Base-by-base conservation (phyloP, 2,888 invertebrate genomes). In the Phengaris alcon region DNA sequence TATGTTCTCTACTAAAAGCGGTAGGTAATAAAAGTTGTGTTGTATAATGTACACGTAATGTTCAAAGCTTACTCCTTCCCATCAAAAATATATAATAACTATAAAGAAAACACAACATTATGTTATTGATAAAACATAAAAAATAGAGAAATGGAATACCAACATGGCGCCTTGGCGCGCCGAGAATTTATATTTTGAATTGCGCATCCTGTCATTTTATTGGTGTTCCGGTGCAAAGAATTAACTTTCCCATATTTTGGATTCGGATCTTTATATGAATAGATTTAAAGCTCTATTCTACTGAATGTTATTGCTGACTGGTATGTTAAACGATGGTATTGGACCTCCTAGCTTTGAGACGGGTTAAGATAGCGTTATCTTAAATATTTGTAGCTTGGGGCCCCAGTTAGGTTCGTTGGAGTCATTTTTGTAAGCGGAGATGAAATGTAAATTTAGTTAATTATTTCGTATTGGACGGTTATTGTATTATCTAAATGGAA, bases 281-380 rank as follows among this genome's bases (percentile, higher is more conserved):
- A 44, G 3, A 0, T 8, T 73, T 80, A 81, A 75, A 75, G 76
- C 55, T 73, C 73, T 22, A 44, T 59, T 9, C 12, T 22, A 12
- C 51, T 13, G 75, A 15, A 44, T 74, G 51, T 73, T 8, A 68
- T 75, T 73, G n/a, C 44, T 80, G 75, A 76, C 77, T 68, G 64
- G 75, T 72, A 70, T 76, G 77, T 80, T 73, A 51, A 75, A 70
- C 77, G 76, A 77, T 78, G 75, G 76, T 69, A 75, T 75, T 77
- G 80, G 82, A 81, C 82, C 82, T 81, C 82, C 82, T 79, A 77
- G 82, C 75, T 78, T 79, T 79, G 82, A 79, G 82, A 82, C 82
- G 79, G 81, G 80, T 79, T 78, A 74, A 79, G 82, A 82, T 82
- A 81, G 79, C 74, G 77, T 80, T 80, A 82, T 82, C 82, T 82